Conservation (phyloP, 2,797 vertebrate genomes). For the Menidia menidia region DNA sequence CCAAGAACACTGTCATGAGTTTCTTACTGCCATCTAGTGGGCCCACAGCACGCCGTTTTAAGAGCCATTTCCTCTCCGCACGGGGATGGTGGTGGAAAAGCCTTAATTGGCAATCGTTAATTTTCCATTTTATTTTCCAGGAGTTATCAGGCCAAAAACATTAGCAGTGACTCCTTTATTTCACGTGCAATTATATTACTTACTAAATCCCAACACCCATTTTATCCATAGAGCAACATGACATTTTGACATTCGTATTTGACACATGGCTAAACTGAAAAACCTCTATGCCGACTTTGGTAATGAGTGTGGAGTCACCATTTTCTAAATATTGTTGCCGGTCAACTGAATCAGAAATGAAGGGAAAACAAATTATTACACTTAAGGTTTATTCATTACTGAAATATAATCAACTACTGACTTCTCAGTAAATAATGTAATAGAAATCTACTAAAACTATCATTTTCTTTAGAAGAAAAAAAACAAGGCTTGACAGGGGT, state of each 20-base stretch:
- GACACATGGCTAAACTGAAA: constrained; percentile 17
- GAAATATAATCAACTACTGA: constrained; percentile 87
- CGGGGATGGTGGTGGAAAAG: constrained; percentile 6
- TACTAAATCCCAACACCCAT: no score
- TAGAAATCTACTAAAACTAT: constrained; percentile 86
- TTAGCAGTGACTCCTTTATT: neutral
- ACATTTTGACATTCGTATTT: no score
- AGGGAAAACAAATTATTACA: constrained; percentile 76
- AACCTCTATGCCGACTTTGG: constrained; percentile 43
- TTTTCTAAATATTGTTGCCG: constrained; percentile 24
- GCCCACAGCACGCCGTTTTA: constrained; percentile 13
- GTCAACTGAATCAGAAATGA: constrained; percentile 55
- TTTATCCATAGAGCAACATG: no score
- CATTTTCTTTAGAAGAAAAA: constrained; percentile 78
- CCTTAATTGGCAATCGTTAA: no score
- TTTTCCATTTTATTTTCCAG: constrained; percentile 2
- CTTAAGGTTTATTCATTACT: constrained; percentile 87
- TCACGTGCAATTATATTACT: no score
- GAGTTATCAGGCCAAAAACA: constrained; percentile 17
- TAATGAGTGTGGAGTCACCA: constrained; percentile 33
- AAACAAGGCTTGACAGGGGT: constrained; percentile 76
- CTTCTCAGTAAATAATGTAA: constrained; percentile 87
- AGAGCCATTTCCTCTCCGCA: constrained; percentile 1
- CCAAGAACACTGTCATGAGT: constrained; percentile 52
- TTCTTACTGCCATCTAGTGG: constrained; percentile 83